Evolutionary conservation across 2,113 vertebrate genomes (phyloP).

Genomic region (Anguilla japonica): DNA sequence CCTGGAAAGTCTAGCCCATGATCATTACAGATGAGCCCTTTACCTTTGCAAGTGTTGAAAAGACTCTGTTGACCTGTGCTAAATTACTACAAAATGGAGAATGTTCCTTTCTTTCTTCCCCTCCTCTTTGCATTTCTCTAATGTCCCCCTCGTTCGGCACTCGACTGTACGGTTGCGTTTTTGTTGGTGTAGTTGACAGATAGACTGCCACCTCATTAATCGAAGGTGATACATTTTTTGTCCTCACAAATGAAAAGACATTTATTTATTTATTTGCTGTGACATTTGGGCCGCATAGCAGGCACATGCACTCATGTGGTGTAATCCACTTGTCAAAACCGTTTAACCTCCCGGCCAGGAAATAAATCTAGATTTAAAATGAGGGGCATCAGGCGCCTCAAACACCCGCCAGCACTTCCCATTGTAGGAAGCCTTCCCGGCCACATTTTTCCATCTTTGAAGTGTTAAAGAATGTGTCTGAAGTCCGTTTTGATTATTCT

Average conservation of each 20-base stretch:
- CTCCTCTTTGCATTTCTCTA: conserved; percentile 6
- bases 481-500: conserved; percentile 3
- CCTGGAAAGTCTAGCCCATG: conserved; percentile 48
- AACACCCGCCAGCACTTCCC: neutral
- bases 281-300: conserved; percentile 45
- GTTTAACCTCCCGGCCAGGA: conserved; percentile 39
- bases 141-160: conserved; percentile 31
- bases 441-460: conserved; percentile 11
- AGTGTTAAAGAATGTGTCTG: conserved; percentile 4
- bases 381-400: neutral
- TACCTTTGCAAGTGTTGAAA: conserved; percentile 48
- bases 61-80: conserved; percentile 41
- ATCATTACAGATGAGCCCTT: conserved; percentile 52
- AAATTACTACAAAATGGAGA: conserved; percentile 48
- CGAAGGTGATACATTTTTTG: conserved; percentile 45
- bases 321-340: conserved; percentile 59
- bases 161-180: conserved; percentile 38
- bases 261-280: conserved; percentile 54
- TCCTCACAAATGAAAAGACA: conserved; percentile 43
- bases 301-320: conserved; percentile 47
- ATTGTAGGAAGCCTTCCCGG: neutral
- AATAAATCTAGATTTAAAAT: conserved; percentile 24
- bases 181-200: conserved; percentile 44
- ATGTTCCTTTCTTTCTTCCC: conserved; percentile 29
- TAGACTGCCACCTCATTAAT: conserved; percentile 56